These are phyloP conservation scores for Amblyopsis rosae DNA, from an alignment of 2,113 vertebrate genomes.

Conservation along the genomic window DNA sequence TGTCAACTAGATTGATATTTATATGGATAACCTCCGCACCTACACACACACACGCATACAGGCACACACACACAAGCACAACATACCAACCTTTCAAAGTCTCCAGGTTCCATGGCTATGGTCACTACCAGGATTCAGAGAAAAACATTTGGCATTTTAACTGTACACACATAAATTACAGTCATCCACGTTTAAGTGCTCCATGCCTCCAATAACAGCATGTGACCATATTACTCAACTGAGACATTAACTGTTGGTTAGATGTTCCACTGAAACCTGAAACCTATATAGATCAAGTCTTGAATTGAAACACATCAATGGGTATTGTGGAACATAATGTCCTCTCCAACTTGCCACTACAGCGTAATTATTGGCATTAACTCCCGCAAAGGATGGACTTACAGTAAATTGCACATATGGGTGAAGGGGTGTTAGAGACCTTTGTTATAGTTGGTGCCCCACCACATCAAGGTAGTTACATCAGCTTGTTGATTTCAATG, in stretches of 20 bases:
- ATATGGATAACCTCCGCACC: not conserved
- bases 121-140: slow-evolving; percentile 20
- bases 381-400: slow-evolving; percentile 22
- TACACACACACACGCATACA: not conserved
- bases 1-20: not conserved
- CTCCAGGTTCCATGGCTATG: slow-evolving; percentile 45
- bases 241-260: slow-evolving; percentile 23
- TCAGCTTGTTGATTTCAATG: slow-evolving; percentile 53
- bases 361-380: slow-evolving; percentile 10
- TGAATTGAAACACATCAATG: slow-evolving; percentile 8
- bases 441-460: slow-evolving; percentile 13
- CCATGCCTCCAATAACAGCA: not conserved
- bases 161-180: slow-evolving; percentile 36
- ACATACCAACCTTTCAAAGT: too few relatives aligned
- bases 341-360: slow-evolving; percentile 26
- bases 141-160: slow-evolving; percentile 50
- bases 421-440: slow-evolving; percentile 18
- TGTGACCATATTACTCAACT: not conserved
- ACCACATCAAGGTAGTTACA: slow-evolving; percentile 44
- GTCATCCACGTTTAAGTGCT: slow-evolving; percentile 6
- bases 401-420: slow-evolving; percentile 40
- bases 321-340: not conserved
- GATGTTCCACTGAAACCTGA: slow-evolving; percentile 16
- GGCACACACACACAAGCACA: slow-evolving; percentile 34
- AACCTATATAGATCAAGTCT: slow-evolving; percentile 11